Base-by-base conservation (phyloP, 1,140 invertebrate species). In the Lasioglossum albipes region DNA sequence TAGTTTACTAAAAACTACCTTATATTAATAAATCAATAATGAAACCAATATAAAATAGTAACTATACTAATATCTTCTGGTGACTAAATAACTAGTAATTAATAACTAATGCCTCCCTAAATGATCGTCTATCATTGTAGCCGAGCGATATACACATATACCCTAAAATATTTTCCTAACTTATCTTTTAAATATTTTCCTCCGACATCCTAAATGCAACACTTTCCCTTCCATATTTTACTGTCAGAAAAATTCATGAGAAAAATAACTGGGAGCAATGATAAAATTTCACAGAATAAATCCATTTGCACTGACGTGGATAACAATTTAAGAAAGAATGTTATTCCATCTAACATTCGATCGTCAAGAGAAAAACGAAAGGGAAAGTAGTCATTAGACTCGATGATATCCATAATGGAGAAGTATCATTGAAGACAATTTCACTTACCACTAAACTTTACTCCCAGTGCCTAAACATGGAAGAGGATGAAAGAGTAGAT, bases 391-490 rank as follows among this genome's bases (percentile, higher is more conserved):
- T 68, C 67, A 70, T 52, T 36, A 20, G 75, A 49, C 41, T 41
- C 12, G 27, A 49, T 27, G 22, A 41, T 49, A 79, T 73, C 76
- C 69, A 54, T 79, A 59, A 57, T 31, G 71, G 57, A 64, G 41
- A 74, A 73, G 71, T 65, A 74, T 79, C 70, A 74, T 74, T 79
- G 77, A 79, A 79, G 70, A 67, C 70, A 79, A 74, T 73, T 54
- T 74, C 59, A 79, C 77, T 79, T 79, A 79, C 77, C 77, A 74
- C 77, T 79, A 79, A 79, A 59, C 64, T 74, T 74, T 74, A 49
- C 71, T 79, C 70, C 71, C 71, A 79, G 77, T 79, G 77, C 77
- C 77, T 79, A 79, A 79, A 45, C 77, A 74, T 74, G 20, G 62
- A 79, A 59, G 77, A 52, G 77, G 77, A 74, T 79, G 77, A 74